phyloP scores from a whole-genome alignment of 2,113 vertebrate species.

The Thymallus thymallus region DNA sequence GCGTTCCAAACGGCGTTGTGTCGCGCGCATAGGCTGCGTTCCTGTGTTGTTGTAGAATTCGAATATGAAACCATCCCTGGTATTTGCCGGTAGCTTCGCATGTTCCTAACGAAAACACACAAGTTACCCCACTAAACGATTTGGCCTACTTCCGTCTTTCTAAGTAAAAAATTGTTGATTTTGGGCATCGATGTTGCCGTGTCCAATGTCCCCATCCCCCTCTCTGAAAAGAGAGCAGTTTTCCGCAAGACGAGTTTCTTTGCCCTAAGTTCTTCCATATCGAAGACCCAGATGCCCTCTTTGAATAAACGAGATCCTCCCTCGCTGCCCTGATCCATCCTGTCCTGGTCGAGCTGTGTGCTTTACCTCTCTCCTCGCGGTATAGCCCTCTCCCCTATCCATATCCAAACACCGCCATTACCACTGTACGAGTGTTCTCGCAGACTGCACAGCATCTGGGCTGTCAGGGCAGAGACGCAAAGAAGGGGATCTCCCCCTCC shows the following conservation, averaged over 20 bases:
- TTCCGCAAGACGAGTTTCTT: constrained; percentile 12
- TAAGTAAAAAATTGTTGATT: background rate
- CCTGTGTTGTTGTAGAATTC: constrained; percentile 45
- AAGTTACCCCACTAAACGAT: background rate
- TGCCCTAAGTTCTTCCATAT: background rate
- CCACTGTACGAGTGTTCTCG: constrained; percentile 22
- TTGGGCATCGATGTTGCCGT: constrained; percentile 10
- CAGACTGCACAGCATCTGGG: constrained; percentile 63
- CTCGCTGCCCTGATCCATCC: background rate
- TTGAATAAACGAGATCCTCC: background rate
- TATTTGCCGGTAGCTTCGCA: constrained; percentile 49
- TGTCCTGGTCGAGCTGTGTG: constrained; percentile 4
- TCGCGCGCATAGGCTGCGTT: constrained; percentile 38
- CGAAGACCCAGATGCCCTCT: constrained; percentile 7
- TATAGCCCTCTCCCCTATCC: background rate
- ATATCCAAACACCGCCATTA: constrained; percentile 29
- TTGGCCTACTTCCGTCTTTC: background rate
- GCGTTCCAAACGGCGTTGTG: constrained; percentile 32
- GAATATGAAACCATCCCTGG: constrained; percentile 52
- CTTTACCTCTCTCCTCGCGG: background rate
- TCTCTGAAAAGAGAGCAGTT: constrained; percentile 14
- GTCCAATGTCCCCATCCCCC: constrained; percentile 18
- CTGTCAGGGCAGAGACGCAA: constrained; percentile 62
- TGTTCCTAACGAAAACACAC: constrained; percentile 7
- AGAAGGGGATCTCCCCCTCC: constrained; percentile 54